Conservation (phyloP, 2,888 invertebrate species). For the Melipona beecheii region DNA sequence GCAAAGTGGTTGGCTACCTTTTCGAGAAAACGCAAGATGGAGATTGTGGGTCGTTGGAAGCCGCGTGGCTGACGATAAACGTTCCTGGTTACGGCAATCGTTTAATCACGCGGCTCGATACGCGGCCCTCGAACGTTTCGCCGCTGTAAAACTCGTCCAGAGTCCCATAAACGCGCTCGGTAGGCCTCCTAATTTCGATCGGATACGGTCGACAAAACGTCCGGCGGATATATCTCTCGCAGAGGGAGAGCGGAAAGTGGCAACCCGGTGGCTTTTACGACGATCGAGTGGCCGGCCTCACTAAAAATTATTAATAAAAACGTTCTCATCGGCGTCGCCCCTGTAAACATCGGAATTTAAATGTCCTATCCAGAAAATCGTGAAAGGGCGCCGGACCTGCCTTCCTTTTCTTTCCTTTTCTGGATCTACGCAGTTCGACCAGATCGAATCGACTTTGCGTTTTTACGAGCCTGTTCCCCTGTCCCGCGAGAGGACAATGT, state of each 20-base stretch:
- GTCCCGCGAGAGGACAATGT: constrained; percentile 19
- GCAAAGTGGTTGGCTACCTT: no score
- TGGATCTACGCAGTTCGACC: constrained; percentile 49
- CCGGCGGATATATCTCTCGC: constrained; percentile 46
- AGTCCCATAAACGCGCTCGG: constrained; percentile 54
- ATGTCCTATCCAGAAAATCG: constrained; percentile 69
- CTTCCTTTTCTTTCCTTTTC: no score
- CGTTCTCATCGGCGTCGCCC: constrained; percentile 66
- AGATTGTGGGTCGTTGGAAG: not conserved
- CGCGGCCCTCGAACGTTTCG: constrained; percentile 7
- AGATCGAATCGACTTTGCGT: constrained; percentile 62
- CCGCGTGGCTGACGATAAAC: constrained; percentile 44
- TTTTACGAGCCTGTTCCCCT: constrained; percentile 58
- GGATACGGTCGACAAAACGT: constrained; percentile 55
- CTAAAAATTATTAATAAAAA: constrained; percentile 79
- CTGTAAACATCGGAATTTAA: constrained; percentile 76
- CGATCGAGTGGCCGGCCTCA: constrained; percentile 46
- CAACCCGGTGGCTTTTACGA: constrained; percentile 73
- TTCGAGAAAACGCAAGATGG: no score
- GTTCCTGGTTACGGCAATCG: constrained; percentile 65
- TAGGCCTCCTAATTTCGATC: constrained; percentile 62
- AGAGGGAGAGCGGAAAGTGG: constrained; percentile 53
- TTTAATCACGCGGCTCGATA: constrained; percentile 60
- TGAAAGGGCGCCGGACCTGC: constrained; percentile 65
- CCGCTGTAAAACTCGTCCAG: constrained; percentile 63